Evolutionary conservation across 1,140 invertebrate species (phyloP).

Genomic region (Caenorhabditis remanei): DNA sequence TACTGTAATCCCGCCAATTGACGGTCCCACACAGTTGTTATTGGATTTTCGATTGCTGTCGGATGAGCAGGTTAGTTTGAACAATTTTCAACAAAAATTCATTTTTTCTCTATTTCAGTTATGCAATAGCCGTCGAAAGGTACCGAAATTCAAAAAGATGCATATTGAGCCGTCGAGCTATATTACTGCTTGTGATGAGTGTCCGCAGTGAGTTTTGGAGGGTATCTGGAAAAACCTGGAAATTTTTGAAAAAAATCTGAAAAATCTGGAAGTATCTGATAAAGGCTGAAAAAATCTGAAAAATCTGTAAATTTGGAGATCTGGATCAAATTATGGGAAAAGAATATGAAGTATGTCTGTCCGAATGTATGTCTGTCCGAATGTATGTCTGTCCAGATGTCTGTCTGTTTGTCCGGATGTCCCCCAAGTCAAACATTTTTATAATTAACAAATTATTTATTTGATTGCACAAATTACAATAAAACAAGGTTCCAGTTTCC

Average conservation of each 20-base stretch:
- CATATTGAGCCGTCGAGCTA: not conserved
- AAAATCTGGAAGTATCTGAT: too few relatives aligned
- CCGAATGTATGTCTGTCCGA: too few relatives aligned
- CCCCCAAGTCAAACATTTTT: too few relatives aligned
- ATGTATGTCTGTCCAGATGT: too few relatives aligned
- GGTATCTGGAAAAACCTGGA: not conserved
- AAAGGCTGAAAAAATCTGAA: too few relatives aligned
- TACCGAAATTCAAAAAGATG: slow-evolving; percentile 20
- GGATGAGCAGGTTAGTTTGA: slow-evolving; percentile 17
- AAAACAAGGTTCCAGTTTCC: too few relatives aligned
- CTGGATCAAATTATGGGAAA: too few relatives aligned
- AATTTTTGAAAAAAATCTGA: not conserved
- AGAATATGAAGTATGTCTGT: not conserved
- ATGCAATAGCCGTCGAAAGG: not conserved
- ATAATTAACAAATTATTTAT: too few relatives aligned
- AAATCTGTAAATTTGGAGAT: too few relatives aligned
- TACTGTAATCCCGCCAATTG: slow-evolving; percentile 1
- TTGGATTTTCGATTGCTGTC: slow-evolving; percentile 32
- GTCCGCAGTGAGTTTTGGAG: slow-evolving; percentile 20
- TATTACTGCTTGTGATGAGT: slow-evolving; percentile 32
- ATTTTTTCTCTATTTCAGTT: not conserved
- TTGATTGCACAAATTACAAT: too few relatives aligned
- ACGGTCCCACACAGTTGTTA: slow-evolving; percentile 4
- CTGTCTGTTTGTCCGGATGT: too few relatives aligned
- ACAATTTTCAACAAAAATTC: not conserved